Evolutionary conservation across 2,797 vertebrate genomes (phyloP).

Genomic region (Microtus californicus): DNA sequence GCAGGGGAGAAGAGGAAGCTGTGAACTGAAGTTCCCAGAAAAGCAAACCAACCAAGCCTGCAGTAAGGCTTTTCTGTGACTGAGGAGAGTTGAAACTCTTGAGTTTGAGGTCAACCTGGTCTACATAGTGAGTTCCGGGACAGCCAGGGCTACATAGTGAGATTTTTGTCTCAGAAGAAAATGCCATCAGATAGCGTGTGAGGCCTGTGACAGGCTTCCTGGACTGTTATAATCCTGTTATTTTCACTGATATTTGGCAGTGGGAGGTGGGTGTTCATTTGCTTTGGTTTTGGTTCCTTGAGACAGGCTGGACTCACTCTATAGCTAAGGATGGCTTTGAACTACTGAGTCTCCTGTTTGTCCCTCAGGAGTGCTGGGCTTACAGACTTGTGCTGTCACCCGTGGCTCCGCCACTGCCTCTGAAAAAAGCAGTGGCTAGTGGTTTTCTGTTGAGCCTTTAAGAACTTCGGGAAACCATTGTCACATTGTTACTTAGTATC

Average conservation of each 20-base stretch:
- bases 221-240: not conserved
- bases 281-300: not conserved
- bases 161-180: not conserved
- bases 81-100: not conserved
- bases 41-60: not conserved
- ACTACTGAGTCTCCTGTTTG: not conserved
- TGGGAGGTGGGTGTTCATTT: not conserved
- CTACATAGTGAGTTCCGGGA: not conserved
- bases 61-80: too few species aligned
- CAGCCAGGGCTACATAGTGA: not conserved
- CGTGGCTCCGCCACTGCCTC: not conserved
- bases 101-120: not conserved
- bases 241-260: not conserved
- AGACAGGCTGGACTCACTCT: not conserved
- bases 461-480: not conserved
- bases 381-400: not conserved
- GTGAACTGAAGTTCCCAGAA: not conserved
- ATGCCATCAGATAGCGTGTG: not conserved
- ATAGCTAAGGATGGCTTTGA: not conserved
- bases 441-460: not conserved
- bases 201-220: not conserved
- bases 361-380: not conserved
- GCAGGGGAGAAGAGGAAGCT: rapidly evolving
- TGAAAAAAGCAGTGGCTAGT: too few species aligned
- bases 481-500: not conserved